phyloP scores from a whole-genome alignment of 2,797 vertebrate species.

The Parauchenoglanis ngamensis region DNA sequence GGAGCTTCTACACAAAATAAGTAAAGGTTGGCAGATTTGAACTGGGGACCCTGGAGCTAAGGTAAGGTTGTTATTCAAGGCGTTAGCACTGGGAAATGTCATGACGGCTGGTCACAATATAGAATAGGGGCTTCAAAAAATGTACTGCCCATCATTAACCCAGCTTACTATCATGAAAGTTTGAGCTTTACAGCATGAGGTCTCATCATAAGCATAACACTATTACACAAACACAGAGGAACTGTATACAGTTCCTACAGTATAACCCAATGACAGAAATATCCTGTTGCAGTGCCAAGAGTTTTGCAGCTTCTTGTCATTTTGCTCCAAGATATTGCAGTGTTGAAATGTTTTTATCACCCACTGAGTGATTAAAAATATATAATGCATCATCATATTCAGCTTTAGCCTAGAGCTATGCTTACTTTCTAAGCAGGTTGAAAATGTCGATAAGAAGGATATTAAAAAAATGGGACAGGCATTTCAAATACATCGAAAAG shows the following conservation, averaged over 20 bases:
- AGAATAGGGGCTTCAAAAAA: not conserved
- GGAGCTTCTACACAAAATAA: not conserved
- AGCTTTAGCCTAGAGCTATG: not conserved
- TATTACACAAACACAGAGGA: not conserved
- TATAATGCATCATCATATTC: not conserved
- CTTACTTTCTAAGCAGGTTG: not conserved
- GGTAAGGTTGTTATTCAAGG: not conserved
- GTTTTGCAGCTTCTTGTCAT: not conserved
- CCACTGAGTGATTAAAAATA: not conserved
- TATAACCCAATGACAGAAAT: slow-evolving; percentile 2
- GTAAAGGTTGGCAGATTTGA: not conserved
- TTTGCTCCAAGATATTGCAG: not conserved
- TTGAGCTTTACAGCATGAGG: not conserved
- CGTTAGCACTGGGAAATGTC: not conserved
- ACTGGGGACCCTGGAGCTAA: not conserved
- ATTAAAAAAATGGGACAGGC: not conserved
- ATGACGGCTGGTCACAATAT: no score
- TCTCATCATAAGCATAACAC: not conserved
- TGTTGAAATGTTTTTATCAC: not conserved
- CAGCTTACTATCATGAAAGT: not conserved
- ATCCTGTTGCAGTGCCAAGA: not conserved
- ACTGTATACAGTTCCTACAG: not conserved
- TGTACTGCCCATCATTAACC: not conserved
- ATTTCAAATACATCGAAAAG: not conserved
- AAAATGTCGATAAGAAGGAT: not conserved